Evolutionary conservation across 2,888 invertebrate genomes (phyloP), one percentile per base, ranked within the genome.

Genomic region (Machimus rusticus): DNA sequence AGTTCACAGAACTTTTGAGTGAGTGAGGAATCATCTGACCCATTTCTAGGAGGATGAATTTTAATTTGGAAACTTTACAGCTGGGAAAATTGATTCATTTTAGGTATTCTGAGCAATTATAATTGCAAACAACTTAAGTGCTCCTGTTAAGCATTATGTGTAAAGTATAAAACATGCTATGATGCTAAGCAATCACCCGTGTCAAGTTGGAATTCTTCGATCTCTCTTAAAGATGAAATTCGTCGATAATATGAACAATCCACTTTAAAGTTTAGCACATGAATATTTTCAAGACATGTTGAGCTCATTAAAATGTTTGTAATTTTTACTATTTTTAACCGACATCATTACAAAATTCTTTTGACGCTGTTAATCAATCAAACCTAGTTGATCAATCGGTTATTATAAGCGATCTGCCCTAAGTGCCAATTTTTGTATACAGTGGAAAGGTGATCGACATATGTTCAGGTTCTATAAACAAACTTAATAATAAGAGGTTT

Each of bases 1-100:
- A 85, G 85, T 85, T 85, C 85, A 74, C 23, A 85, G 85, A 85
- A 85, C 85, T 85, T 51, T 51, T 74, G 34, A 74, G 1, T 74
- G 43, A 16, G 12, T 46, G 43, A 46, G 2, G n/a, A 74, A 16
- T 74, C 51, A 31, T 66, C 31, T 85, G 85, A 74, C 85, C 74
- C 23, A 85, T 37, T 74, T 85, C 34, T 28, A 14, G 66, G 9
- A 2, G 28, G 28, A 23, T 19, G 12, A 28, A 23, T 23, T 66
- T 66, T 19, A 23, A 66, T 66, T 66, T 66, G 3, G 66, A 66
- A 12, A 19, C 12, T 23, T 6, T 57, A 2, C 57, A 23, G 19
- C 23, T 28, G 28, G 12, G 9, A 57, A 43, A 23, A 57, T 57
- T 57, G 23, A 57, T 57, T 23, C 9, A 66, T 66, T 66, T 66